These are phyloP conservation scores for Galaxias olidus DNA, from an alignment of 2,797 vertebrate genomes.

Conservation along the genomic window DNA sequence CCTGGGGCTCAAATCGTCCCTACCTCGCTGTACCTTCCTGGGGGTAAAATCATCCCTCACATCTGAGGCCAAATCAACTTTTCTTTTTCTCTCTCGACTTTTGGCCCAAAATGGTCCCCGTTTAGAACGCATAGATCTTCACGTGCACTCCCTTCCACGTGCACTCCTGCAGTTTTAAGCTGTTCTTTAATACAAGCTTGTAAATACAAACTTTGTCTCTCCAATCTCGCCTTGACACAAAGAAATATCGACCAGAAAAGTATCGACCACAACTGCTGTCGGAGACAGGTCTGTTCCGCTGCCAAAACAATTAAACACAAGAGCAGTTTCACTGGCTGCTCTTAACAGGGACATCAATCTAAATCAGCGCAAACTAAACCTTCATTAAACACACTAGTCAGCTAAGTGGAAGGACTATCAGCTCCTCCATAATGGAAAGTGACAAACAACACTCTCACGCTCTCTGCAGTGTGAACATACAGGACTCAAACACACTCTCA, in stretches of 20 bases:
- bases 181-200: slow-evolving; percentile 45
- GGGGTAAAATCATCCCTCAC: no score
- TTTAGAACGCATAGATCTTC: slow-evolving; percentile 47
- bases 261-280: slow-evolving; percentile 49
- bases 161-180: slow-evolving; percentile 53
- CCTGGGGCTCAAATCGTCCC: no score
- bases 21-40: no score
- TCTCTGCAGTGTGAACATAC: no score
- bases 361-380: slow-evolving; percentile 23
- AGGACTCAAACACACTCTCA: background rate
- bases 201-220: slow-evolving; percentile 47
- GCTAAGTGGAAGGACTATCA: slow-evolving; percentile 9
- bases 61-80: background rate
- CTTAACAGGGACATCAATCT: slow-evolving; percentile 33
- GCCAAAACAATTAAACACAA: slow-evolving; percentile 62
- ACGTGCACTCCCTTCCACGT: slow-evolving; percentile 54
- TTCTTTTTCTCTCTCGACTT: slow-evolving; percentile 25
- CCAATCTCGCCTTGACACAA: slow-evolving; percentile 46
- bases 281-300: slow-evolving; percentile 38
- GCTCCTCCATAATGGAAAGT: background rate
- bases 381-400: slow-evolving; percentile 35
- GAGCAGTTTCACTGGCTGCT: slow-evolving; percentile 39
- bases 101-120: slow-evolving; percentile 32
- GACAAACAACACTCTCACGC: background rate
- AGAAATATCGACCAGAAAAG: slow-evolving; percentile 52